Base-by-base conservation (phyloP, 2,113 vertebrate genomes). In the Propithecus coquereli region DNA sequence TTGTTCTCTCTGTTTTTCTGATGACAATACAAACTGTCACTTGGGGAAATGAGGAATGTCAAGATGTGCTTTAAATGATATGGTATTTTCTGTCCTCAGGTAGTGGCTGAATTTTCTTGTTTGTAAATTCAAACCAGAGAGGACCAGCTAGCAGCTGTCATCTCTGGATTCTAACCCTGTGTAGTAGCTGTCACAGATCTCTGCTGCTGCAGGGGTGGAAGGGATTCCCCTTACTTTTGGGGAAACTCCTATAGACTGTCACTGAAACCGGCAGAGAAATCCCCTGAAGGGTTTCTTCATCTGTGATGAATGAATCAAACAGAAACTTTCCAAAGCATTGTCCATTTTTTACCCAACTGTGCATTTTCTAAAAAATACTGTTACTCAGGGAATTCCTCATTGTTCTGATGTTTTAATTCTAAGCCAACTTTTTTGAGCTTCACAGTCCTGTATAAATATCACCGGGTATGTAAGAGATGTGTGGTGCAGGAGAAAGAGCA, bases 171-270 rank as follows among this genome's bases (percentile, higher is more conserved):
- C 61, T 71, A 34, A 57, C 3, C 2, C n/a, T 68, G 10, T 27
- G 16, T 34, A 4, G 45, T 34, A 47, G 77, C 54, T 74, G 52
- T 84, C 80, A 91, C 8, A 43, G 40, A 76, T 61, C 59, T 77
- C 79, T 91, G 13, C 32, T 18, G n/a, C 66, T 61, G 1, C 11
- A 80, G 25, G 18, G 23, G 40, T 70, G 34, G 80, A 68, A 96
- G 87, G 76, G 93, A 91, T 95, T 76, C 87, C 93, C 95, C 93
- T 91, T 79, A 43, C 34, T 23, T 90, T 50, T 63, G 5, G 25
- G 92, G 83, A 91, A 96, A 94, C 34, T 97, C 94, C 68, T 70
- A 27, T 59, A 91, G 63, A 77, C 43, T 27, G 30, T 89, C 17
- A 27, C 65, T 70, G n/a, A 34, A 30, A 3, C 11, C 73, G 65